Evolutionary conservation across 2,888 invertebrate genomes (phyloP).

Genomic region (Parascotia fuliginaria): DNA sequence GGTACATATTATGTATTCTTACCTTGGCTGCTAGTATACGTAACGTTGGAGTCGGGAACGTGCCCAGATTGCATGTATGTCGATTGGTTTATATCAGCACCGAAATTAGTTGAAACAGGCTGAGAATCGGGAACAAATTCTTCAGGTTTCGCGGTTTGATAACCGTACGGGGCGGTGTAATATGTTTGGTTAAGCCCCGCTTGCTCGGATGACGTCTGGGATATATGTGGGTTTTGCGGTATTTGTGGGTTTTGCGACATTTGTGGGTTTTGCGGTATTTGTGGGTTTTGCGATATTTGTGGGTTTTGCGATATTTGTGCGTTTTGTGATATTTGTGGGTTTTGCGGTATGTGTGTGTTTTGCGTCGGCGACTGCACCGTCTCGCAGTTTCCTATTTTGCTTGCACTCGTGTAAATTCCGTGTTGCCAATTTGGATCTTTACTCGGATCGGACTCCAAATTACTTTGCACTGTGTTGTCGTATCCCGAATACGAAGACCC

Average conservation of each 20-base stretch:
- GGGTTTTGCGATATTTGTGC: too few species aligned
- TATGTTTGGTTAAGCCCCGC: constrained; percentile 60
- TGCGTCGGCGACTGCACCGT: constrained; percentile 81
- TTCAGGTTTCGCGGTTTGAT: constrained; percentile 55
- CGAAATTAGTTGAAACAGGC: constrained; percentile 62
- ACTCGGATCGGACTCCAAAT: constrained; percentile 51
- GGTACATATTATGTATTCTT: constrained; percentile 52
- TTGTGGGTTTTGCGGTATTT: too few species aligned
- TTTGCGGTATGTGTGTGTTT: constrained; percentile 51
- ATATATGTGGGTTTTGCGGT: too few species aligned
- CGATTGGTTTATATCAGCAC: constrained; percentile 68
- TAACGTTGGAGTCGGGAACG: constrained; percentile 60
- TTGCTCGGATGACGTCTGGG: constrained; percentile 37
- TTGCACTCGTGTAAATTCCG: constrained; percentile 80
- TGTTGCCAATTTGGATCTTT: constrained; percentile 64
- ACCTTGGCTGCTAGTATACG: constrained; percentile 73
- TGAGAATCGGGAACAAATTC: constrained; percentile 41
- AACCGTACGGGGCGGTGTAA: constrained; percentile 82
- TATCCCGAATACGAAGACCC: constrained; percentile 76
- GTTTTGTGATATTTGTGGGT: too few species aligned
- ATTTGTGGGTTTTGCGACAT: constrained; percentile 64
- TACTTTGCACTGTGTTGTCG: constrained; percentile 49
- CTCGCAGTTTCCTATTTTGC: constrained; percentile 71
- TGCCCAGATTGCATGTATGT: constrained; percentile 74
- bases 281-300: constrained; percentile 66